phyloP scores from a whole-genome alignment of 2,113 vertebrate species.

The Furnarius figulus region DNA sequence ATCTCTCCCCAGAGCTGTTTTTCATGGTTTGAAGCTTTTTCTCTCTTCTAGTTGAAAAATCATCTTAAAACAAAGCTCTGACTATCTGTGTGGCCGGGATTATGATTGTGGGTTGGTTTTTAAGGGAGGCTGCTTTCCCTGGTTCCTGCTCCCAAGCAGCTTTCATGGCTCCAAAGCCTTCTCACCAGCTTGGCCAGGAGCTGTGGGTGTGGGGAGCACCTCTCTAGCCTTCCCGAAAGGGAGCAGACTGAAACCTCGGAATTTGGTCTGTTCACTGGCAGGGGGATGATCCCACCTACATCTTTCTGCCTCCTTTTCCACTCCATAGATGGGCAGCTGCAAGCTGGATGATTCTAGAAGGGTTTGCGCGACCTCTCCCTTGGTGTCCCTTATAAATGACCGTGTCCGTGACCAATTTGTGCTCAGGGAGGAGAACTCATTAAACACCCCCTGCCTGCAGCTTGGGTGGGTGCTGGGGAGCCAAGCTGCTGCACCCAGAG shows the following conservation, averaged over 20 bases:
- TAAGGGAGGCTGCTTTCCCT: not conserved
- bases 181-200: not conserved
- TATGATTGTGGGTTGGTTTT: not conserved
- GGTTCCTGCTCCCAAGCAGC: not conserved
- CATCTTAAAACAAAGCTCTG: not conserved
- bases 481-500: not conserved
- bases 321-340: not conserved
- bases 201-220: not conserved
- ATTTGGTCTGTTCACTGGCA: not conserved
- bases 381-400: not conserved
- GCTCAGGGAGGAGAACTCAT: not conserved
- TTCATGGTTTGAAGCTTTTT: not conserved
- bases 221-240: not conserved
- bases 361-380: not conserved
- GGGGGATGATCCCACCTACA: rapidly evolving
- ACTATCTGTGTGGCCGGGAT: not conserved
- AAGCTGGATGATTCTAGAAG: not conserved
- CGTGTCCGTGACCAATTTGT: rapidly evolving
- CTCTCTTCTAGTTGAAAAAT: not conserved
- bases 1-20: not conserved
- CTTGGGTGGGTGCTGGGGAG: rapidly evolving
- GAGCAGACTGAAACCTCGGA: not conserved
- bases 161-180: not conserved
- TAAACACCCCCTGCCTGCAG: not conserved
- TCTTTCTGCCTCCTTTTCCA: not conserved